Evolutionary conservation across 2,113 vertebrate genomes (phyloP), one percentile per base, ranked within the genome.

Genomic region (Chloebia gouldiae): DNA sequence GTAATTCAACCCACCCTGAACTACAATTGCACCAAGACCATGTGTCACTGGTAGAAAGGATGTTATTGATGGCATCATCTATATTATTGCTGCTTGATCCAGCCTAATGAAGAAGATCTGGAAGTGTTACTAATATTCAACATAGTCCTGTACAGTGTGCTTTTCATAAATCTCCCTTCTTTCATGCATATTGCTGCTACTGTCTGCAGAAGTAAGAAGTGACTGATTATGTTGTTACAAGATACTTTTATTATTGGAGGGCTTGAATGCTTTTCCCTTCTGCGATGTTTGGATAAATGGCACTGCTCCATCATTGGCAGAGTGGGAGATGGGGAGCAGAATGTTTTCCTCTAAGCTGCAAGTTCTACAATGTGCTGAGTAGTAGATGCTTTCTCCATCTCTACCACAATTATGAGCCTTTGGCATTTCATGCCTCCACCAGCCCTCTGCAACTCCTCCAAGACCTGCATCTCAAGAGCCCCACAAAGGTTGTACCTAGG

Each of bases 11-110:
- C 2, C 15, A 49, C 80, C 3, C 33, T 91, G 16, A 87, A 85
- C 31, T 33, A 42, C 49, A 92, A 81, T 5, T 80, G 21, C 53
- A 81, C 73, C 61, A 96, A 96, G 79, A 54, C 25, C n/a, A n/a
- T 1, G 11, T 45, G 19, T 56, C 63, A 87, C 45, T 61, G 37
- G 22, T 20, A 37, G 27, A 92, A 77, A 53, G 10, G 27, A 40
- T 0, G 1, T 61, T 71, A 85, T 63, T 4, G 2, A 50, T 60
- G 53, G 50, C 39, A 44, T 49, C 39, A 18, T 71, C 42, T 79
- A 7, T 37, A 53, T 66, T 61, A 79, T 2, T 33, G 35, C 39
- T 72, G 30, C 53, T 76, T 88, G 28, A 86, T 71, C 39, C 44
- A 60, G 61, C 15, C 45, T 61, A 79, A 54, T 10, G 33, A 72